Evolutionary conservation across 2,888 invertebrate genomes (phyloP), one percentile per base, ranked within the genome.

Genomic region (Melipona beecheii): DNA sequence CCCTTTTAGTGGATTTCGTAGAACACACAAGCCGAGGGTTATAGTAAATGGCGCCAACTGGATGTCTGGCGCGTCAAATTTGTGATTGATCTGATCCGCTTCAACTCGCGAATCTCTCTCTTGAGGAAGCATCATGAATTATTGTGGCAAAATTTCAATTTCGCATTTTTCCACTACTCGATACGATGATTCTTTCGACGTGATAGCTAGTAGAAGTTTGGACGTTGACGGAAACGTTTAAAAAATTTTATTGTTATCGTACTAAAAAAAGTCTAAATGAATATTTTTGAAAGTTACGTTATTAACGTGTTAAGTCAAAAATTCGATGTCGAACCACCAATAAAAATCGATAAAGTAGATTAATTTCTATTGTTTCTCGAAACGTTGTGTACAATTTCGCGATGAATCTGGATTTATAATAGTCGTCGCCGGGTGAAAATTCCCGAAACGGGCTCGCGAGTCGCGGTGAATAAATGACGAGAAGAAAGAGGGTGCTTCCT

Each of bases 1-100:
- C 88, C 87, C 87, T 82, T 52, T 75, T 79, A 79, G 80, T 76
- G 73, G 70, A 76, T 86, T 82, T 79, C 79, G 56, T 74, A 73
- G 62, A 62, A 62, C 36, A 62, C 49, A 71, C 68, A 74, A 78
- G 60, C 58, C 36, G 60, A 50, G 27, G 65, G 24, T 56, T 49
- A 11, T 58, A 58, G 71, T 71, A 58, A 78, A 73, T 81, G 60
- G 9, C 50, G 54, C 27, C 54, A 43, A 73, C 49, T 62, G 50
- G 19, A 54, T 58, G 56, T 5, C 56, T 58, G 13, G 5, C 56
- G 36, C 43, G 77, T 72, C 76, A 56, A 60, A 49, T 50, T 36
- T 68, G 21, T 77, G 81, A 81, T 75, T 76, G 77, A 81, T 81
- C 62, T 77, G 31, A 15, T n/a, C 72, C 24, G 17, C 65, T 65